Conservation (phyloP, 2,113 vertebrate species). For the Gnathonemus longibarbis region DNA sequence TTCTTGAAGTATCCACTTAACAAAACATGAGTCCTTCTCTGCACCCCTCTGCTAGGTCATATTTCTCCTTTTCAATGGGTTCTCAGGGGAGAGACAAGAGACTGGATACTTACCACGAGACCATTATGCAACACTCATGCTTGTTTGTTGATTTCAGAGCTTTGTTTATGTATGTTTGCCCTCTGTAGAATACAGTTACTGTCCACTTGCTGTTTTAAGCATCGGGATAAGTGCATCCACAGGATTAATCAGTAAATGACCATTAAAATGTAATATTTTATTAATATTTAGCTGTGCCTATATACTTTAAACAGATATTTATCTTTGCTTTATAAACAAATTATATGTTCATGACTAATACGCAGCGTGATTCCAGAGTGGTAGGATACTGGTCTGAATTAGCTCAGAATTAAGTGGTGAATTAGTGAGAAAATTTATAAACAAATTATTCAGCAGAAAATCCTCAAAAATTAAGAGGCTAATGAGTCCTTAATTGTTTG, state of each 20-base stretch:
- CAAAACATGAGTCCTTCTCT: not conserved
- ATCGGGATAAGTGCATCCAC: not conserved
- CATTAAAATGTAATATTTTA: not conserved
- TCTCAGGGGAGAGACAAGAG: not conserved
- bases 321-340: conserved; percentile 13
- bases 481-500: not conserved
- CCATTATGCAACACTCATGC: not conserved
- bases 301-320: not conserved
- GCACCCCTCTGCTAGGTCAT: not conserved
- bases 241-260: not conserved
- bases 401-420: conserved; percentile 1
- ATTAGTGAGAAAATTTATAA: conserved; percentile 3
- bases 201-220: not conserved
- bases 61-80: not conserved
- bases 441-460: not conserved
- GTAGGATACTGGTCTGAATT: not conserved
- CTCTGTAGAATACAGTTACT: not conserved
- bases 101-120: not conserved
- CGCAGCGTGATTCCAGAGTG: not conserved
- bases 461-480: not conserved
- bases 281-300: not conserved
- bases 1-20: not conserved
- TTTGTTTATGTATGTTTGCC: not conserved
- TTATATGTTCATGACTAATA: conserved; percentile 10
- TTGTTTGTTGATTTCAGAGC: not conserved